Evolutionary conservation across 1,140 invertebrate genomes (phyloP).

Genomic region (Ceratosolen fusciceps): DNA sequence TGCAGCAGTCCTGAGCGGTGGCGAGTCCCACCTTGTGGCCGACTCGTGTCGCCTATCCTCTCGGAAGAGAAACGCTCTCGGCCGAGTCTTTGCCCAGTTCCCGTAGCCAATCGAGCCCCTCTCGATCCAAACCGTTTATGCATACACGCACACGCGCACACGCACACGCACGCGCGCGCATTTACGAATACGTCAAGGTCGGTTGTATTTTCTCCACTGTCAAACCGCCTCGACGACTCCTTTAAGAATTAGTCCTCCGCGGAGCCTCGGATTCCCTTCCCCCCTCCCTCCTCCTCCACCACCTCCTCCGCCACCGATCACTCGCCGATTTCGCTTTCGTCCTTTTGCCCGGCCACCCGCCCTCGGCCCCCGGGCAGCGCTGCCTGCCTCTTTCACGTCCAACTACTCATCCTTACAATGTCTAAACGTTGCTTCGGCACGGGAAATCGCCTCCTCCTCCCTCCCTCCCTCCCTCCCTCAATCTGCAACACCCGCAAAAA

Average conservation of each 20-base stretch:
- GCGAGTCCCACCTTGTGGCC: not conserved
- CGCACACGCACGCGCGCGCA: conserved; percentile 19
- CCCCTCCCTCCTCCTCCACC: not conserved
- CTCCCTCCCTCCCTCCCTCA: too few species aligned
- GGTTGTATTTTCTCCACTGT: conserved; percentile 71
- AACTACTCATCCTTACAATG: too few species aligned
- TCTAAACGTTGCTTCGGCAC: too few species aligned
- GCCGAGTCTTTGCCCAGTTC: not conserved
- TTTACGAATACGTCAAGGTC: conserved; percentile 60
- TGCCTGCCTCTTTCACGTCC: too few species aligned
- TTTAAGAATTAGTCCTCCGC: conserved; percentile 71
- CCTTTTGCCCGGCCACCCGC: too few species aligned
- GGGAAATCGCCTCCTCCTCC: too few species aligned
- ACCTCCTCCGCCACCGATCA: not conserved
- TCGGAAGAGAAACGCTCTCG: conserved; percentile 47
- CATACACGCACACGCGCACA: not conserved
- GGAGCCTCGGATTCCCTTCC: conserved; percentile 12
- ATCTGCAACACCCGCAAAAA: too few species aligned
- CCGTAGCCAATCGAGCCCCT: not conserved
- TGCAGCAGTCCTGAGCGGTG: not conserved
- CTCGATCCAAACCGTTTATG: conserved; percentile 17
- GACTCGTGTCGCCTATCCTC: too few species aligned
- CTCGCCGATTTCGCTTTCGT: too few species aligned
- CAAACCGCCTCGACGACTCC: conserved; percentile 71
- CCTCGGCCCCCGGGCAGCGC: too few species aligned